Evolutionary conservation across 2,113 vertebrate genomes (phyloP).

Genomic region (Cygnus atratus): DNA sequence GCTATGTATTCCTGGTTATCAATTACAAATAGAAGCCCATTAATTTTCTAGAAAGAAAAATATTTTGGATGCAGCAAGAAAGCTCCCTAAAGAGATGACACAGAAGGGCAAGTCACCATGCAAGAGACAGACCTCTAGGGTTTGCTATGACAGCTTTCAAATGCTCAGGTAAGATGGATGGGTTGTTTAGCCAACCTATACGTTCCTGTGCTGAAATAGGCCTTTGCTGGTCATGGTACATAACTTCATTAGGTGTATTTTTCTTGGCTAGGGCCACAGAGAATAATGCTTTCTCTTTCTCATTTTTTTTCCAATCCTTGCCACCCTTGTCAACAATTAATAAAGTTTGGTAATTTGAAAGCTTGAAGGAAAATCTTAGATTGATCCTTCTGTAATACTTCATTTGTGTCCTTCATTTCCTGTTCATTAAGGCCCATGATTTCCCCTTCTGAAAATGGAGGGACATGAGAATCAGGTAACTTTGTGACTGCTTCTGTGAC

Average conservation of each 20-base stretch:
- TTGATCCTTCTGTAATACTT: not conserved
- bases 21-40: constrained; percentile 14
- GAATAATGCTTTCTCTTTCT: not conserved
- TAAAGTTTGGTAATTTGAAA: not conserved
- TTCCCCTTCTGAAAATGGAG: not conserved
- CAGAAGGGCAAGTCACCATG: not conserved
- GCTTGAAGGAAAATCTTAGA: not conserved
- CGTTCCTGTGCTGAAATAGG: not conserved
- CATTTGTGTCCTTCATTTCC: not conserved
- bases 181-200: not conserved
- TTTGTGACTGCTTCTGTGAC: not conserved
- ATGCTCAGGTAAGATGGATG: constrained; percentile 20
- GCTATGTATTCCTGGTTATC: constrained; percentile 38
- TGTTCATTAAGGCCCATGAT: not conserved
- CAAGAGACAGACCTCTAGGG: not conserved
- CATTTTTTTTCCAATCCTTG: not conserved
- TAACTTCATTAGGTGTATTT: constrained; percentile 39
- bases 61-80: constrained; percentile 41
- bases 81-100: constrained; percentile 31
- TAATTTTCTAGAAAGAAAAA: constrained; percentile 67
- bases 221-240: constrained; percentile 12
- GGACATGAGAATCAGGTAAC: not conserved
- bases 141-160: not conserved
- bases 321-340: not conserved
- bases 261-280: constrained; percentile 22